Evolutionary conservation across 1,140 invertebrate species (phyloP), one percentile per base, ranked within the genome.

Genomic region (Triops longicaudatus): DNA sequence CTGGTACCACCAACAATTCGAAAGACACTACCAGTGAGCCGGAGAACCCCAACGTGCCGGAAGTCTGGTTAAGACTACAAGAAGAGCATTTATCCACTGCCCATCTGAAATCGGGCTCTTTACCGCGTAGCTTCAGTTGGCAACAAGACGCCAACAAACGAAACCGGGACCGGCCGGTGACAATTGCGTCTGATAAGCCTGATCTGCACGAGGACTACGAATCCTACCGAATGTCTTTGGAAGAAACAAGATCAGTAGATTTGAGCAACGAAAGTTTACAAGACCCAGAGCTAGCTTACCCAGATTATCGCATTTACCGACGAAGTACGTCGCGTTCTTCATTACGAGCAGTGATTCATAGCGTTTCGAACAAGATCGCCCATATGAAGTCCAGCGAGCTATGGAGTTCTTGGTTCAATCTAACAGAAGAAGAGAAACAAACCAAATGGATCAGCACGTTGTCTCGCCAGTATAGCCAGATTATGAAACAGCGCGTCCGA

Each of bases 301-400:
- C 91, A 0, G 90, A 92, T 81, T 90, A 92, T 80, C 91, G 90
- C 83, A 91, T 93, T 79, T 92, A 93, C 80, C 87, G 89, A 78
- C 86, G 88, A 0, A 87, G 82, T 50, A 79, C 84, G 5, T 84
- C 84, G 31, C 85, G 83, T 80, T 83, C 84, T 42, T 83, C 85
- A 1, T 80, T 87, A 12, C 84, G 83, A 78, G 82, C 83, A 72
- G 83, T 87, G 17, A 81, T 87, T 44, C 81, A 82, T 1, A 85
- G 81, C 75, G 84, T 86, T 27, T 83, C 84, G 37, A 79, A 79
- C 0, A 81, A 81, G 63, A 74, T 82, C 50, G 79, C 80, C 50
- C 73, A 74, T 26, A 77, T 81, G 26, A 79, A 78, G 41, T 77
- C 44, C 9, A 78, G 71, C 9, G 73, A 76, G 1, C 22, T 50